Conservation (phyloP, 2,888 invertebrate genomes). For the Drosophila neotestacea region DNA sequence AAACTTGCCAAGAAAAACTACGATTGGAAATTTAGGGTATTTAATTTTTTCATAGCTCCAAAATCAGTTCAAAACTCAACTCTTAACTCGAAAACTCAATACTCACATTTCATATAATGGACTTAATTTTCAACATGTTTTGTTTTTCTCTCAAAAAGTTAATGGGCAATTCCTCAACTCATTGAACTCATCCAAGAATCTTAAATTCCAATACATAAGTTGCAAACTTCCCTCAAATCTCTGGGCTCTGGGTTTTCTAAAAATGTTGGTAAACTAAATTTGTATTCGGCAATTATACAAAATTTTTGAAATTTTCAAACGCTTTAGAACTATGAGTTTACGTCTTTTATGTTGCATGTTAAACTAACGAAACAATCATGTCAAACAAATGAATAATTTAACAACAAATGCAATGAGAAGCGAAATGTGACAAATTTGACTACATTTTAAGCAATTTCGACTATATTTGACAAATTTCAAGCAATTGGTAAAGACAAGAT, state of each 20-base stretch:
- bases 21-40: slow-evolving; percentile 88
- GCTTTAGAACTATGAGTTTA: slow-evolving; percentile 26
- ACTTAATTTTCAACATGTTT: slow-evolving; percentile 28
- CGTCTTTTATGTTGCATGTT: slow-evolving; percentile 57
- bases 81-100: slow-evolving; percentile 19
- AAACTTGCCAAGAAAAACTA: slow-evolving; percentile 85
- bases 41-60: slow-evolving; percentile 62
- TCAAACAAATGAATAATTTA: neutral
- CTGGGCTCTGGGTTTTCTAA: slow-evolving; percentile 40
- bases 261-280: slow-evolving; percentile 25
- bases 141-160: slow-evolving; percentile 11
- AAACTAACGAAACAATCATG: slow-evolving; percentile 36
- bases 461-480: slow-evolving; percentile 13
- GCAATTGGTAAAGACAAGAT: slow-evolving; percentile 1
- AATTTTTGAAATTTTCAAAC: slow-evolving; percentile 1
- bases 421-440: slow-evolving; percentile 20
- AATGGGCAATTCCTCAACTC: slow-evolving; percentile 15
- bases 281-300: slow-evolving; percentile 24
- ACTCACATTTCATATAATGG: slow-evolving; percentile 16
- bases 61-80: slow-evolving; percentile 19
- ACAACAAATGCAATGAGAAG: slow-evolving; percentile 50
- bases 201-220: slow-evolving; percentile 12
- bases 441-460: slow-evolving; percentile 6
- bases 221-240: slow-evolving; percentile 39
- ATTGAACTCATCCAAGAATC: slow-evolving; percentile 26